A percentile compares a stretch with the other conserved stretches of the same genome.
These are phyloP conservation scores for Actinernus sp. DNA, from an alignment of 92 coral and sea anemone species.

Conservation along the genomic window DNA sequence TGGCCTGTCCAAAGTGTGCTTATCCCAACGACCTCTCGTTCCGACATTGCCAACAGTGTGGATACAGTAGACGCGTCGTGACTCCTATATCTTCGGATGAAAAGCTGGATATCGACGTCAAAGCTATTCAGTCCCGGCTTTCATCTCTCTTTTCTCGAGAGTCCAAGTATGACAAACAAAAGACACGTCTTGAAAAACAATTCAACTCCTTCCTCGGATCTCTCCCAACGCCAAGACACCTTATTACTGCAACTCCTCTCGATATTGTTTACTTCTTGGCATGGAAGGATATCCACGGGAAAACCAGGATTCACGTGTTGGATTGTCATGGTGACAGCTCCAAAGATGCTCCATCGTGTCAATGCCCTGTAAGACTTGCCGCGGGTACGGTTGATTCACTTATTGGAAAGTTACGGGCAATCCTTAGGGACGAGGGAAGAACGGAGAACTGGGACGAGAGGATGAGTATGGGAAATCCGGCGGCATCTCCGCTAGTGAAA, in stretches of 20 bases:
- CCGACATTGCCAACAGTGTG: slow-evolving; percentile 39
- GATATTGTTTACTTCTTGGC: slow-evolving; percentile 36
- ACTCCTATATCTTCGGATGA: not conserved
- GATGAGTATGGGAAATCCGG: slow-evolving; percentile 41
- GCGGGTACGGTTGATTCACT: slow-evolving; percentile 61
- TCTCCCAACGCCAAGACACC: slow-evolving; percentile 19
- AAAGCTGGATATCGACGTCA: slow-evolving; percentile 15
- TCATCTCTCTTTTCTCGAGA: not conserved
- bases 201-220: slow-evolving; percentile 17
- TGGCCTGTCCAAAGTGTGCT: slow-evolving; percentile 33
- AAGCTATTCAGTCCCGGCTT: slow-evolving; percentile 16
- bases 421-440: slow-evolving; percentile 41
- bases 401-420: slow-evolving; percentile 50
- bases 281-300: slow-evolving; percentile 31
- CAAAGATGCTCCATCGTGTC: slow-evolving; percentile 12
- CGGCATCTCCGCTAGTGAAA: slow-evolving; percentile 21
- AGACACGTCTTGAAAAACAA: slow-evolving; percentile 17
- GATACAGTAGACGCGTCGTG: slow-evolving; percentile 14
- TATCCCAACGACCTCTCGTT: slow-evolving; percentile 24
- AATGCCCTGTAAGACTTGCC: slow-evolving; percentile 29
- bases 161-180: slow-evolving; percentile 41
- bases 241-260: slow-evolving; percentile 18
- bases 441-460: slow-evolving; percentile 41
- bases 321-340: slow-evolving; percentile 11
- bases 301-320: slow-evolving; percentile 17